These are phyloP conservation scores for Enteromius treurensis DNA, from an alignment of 2,797 vertebrate species.

Conservation along the genomic window DNA sequence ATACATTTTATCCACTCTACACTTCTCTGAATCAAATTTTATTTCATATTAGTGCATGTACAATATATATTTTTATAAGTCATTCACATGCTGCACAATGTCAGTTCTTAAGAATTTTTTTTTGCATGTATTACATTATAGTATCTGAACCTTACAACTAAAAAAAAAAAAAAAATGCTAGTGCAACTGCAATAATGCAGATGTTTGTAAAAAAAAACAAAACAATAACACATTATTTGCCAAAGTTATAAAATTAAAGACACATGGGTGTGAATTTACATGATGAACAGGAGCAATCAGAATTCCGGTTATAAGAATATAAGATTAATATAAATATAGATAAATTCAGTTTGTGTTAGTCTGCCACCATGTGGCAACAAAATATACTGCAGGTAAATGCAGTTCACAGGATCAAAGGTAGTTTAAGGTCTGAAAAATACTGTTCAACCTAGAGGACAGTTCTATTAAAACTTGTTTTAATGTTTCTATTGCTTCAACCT, in stretches of 20 bases:
- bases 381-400: constrained; percentile 12
- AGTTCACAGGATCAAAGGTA: background rate
- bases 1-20: background rate
- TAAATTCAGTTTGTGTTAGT: background rate
- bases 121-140: background rate
- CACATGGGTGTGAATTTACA: background rate
- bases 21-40: background rate
- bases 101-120: background rate
- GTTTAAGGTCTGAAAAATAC: background rate
- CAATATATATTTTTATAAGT: background rate
- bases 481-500: background rate
- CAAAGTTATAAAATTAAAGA: background rate
- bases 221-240: background rate
- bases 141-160: background rate
- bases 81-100: too few species aligned
- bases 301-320: background rate
- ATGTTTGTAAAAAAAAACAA: background rate
- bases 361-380: constrained; percentile 27
- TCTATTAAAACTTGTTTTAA: background rate
- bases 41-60: background rate
- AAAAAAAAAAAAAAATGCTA: background rate
- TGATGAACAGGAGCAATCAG: background rate
- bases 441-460: background rate
- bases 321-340: background rate
- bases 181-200: too few species aligned